A percentile compares a stretch with the other conserved stretches of the same genome.
Conservation (phyloP, 2,797 vertebrate genomes). For the Phataginus tricuspis region DNA sequence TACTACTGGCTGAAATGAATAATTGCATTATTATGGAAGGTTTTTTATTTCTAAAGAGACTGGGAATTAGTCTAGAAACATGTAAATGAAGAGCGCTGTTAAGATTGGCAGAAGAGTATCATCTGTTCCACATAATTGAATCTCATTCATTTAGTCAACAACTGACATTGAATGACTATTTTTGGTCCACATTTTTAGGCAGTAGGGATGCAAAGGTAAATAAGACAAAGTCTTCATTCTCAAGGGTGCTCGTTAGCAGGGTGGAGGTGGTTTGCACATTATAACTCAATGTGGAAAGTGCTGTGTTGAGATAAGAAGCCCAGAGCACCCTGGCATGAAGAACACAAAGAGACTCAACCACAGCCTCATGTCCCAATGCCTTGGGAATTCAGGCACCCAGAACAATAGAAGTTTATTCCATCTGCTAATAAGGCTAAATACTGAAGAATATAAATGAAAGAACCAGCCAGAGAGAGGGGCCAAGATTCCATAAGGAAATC, state of each 20-base stretch:
- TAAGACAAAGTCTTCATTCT: background rate
- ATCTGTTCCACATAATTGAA: constrained; percentile 23
- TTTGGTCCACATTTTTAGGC: background rate
- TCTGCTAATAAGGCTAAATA: background rate
- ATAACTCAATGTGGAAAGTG: background rate
- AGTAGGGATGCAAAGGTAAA: background rate
- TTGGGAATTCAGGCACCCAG: background rate
- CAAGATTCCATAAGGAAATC: background rate
- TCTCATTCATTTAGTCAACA: background rate
- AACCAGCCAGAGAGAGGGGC: background rate
- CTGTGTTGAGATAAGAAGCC: background rate
- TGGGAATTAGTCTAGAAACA: constrained; percentile 48
- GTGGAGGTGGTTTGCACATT: background rate
- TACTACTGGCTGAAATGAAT: constrained; percentile 12
- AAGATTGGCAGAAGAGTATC: constrained; percentile 50
- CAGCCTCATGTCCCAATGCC: accelerated
- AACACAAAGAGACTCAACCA: background rate
- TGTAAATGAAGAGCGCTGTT: background rate
- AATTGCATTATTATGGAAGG: background rate
- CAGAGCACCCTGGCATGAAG: background rate
- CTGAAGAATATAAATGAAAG: background rate
- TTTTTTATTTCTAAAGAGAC: constrained; percentile 5
- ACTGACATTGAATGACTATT: background rate
- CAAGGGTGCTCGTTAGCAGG: background rate
- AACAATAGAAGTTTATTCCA: background rate